Percentiles rank a stretch among this genome's conserved stretches.
phyloP scores from a whole-genome alignment of 2,888 invertebrate genomes.

The Gari tellinella region DNA sequence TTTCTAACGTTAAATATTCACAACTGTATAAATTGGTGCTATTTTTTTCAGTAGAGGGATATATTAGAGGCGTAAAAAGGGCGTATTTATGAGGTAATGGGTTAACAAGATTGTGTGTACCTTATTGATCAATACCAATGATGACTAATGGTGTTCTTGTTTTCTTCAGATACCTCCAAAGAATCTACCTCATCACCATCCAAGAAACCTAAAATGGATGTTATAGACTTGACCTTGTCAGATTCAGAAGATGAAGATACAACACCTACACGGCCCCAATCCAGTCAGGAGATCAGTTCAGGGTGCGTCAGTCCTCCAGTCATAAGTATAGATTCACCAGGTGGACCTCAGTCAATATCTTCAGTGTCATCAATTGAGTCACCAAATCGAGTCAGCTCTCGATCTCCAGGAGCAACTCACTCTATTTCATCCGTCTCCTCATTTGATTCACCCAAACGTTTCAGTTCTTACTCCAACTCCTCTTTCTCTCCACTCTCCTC shows the following conservation, averaged over 20 bases:
- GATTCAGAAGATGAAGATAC: conserved; percentile 81
- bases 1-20: no score
- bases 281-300: conserved; percentile 56
- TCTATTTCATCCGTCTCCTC: conserved; percentile 57
- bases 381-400: conserved; percentile 44
- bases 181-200: conserved; percentile 51
- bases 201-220: conserved; percentile 71
- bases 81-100: no score
- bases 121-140: no score
- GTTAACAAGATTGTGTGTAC: no score
- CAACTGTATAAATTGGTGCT: no score
- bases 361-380: conserved; percentile 59
- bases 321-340: conserved; percentile 69
- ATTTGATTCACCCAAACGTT: conserved; percentile 54
- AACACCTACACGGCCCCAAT: conserved; percentile 30
- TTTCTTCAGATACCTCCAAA: conserved; percentile 12
- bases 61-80: no score
- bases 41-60: no score
- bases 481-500: conserved; percentile 54
- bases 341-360: conserved; percentile 54
- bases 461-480: conserved; percentile 46
- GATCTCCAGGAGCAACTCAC: conserved; percentile 49
- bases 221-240: conserved; percentile 80
- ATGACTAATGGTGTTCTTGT: no score
- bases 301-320: conserved; percentile 75